A percentile compares a stretch with the other conserved stretches of the same genome.
Conservation (phyloP, 2,797 vertebrate genomes). For the Arctocebus calabarensis region DNA sequence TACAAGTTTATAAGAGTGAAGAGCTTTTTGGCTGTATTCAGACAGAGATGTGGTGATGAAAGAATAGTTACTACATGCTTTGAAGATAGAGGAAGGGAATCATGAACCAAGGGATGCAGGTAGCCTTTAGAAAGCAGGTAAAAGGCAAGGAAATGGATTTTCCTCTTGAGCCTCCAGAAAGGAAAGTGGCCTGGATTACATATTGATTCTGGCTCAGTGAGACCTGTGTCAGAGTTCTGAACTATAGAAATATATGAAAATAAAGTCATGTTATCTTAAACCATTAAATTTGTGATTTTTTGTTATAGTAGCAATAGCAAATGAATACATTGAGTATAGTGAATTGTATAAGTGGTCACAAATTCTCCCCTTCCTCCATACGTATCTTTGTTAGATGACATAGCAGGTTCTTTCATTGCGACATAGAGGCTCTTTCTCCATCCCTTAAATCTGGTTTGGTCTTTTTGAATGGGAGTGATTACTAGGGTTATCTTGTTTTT, state of each 20-base stretch:
- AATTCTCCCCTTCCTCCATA: neutral
- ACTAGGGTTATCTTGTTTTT: neutral
- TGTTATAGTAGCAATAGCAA: neutral
- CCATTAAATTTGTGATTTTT: neutral
- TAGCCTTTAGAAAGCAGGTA: neutral
- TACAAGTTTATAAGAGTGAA: neutral
- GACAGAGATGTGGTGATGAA: neutral
- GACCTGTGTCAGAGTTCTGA: neutral
- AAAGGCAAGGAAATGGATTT: neutral
- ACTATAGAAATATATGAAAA: neutral
- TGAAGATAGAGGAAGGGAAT: neutral
- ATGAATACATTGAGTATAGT: neutral
- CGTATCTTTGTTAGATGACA: neutral
- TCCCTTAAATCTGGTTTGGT: neutral
- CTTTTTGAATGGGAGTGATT: neutral
- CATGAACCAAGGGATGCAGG: neutral
- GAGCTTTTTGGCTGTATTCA: neutral
- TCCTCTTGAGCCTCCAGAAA: neutral
- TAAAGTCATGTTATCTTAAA: neutral
- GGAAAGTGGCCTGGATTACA: neutral
- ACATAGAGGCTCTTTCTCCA: neutral
- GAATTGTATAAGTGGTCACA: neutral
- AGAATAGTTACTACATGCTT: neutral
- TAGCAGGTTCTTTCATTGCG: neutral
- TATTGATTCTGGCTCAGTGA: neutral